A percentile compares a stretch with the other conserved stretches of the same genome.
phyloP scores from a whole-genome alignment of 2,797 vertebrate genomes.

The Dendrocincla tyrannina region DNA sequence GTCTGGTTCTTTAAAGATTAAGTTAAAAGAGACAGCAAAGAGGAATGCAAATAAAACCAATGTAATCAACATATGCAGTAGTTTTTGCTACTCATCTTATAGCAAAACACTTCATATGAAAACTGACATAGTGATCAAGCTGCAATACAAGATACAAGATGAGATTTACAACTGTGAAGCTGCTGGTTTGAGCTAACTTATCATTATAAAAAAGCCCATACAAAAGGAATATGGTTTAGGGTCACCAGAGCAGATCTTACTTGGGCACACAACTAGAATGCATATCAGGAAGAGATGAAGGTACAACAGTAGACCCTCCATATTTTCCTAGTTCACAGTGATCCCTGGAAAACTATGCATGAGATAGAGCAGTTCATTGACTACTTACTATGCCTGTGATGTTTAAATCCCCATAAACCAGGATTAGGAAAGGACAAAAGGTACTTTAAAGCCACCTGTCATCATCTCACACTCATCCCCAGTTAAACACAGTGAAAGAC shows the following conservation, averaged over 20 bases:
- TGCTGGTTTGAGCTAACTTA: not conserved
- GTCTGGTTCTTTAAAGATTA: constrained; percentile 10
- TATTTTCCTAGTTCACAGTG: not conserved
- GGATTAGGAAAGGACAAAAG: constrained; percentile 62
- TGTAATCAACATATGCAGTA: not conserved
- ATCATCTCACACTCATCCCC: constrained; percentile 6
- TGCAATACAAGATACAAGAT: not conserved
- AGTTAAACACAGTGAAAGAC: constrained; percentile 37
- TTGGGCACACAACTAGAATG: not conserved
- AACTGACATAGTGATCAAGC: not conserved
- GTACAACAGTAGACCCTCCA: not conserved
- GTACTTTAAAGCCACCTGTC: constrained; percentile 66
- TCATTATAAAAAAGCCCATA: not conserved
- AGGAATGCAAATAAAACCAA: not conserved
- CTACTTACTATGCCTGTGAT: constrained; percentile 19
- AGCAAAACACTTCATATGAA: not conserved
- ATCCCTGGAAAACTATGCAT: not conserved
- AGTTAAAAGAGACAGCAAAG: not conserved
- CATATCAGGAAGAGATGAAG: not conserved
- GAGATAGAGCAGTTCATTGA: not conserved
- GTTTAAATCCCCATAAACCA: constrained; percentile 58
- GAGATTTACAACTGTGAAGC: not conserved
- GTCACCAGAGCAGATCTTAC: not conserved
- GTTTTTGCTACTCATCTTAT: not conserved
- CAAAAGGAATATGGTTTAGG: not conserved